Evolutionary conservation across 2,888 invertebrate genomes (phyloP), one percentile per base, ranked within the genome.

Genomic region (Xanthorhoe designata): DNA sequence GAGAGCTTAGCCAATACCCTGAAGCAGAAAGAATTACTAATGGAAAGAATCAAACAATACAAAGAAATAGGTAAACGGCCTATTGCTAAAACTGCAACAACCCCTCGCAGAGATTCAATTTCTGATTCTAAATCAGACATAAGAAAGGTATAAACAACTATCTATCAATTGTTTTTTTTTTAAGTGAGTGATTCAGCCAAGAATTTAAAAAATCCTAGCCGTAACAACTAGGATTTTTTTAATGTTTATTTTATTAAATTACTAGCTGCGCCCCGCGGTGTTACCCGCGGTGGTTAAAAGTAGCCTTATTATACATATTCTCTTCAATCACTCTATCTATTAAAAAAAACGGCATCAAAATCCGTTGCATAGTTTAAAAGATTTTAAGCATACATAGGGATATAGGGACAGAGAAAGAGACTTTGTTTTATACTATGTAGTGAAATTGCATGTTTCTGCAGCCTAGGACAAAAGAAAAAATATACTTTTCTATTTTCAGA

Each of bases 11-110:
- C 93, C 54, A 93, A 93, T 70, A 93, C 93, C 13, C 75, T 93
- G 18, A 93, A 92, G 76, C 93, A 93, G 70, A 93, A 93, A 70
- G 93, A 93, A 69, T 64, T 92, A 62, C 73, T 93, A 29, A 91
- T 93, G 91, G 92, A 93, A 76, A 88, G 90, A 72, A 93, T 93
- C 76, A 92, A 92, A 75, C 93, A 92, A 70, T 93, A 92, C 72
- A 93, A 93, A 72, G 93, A 93, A 83, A 91, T 92, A 32, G 92
- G 90, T 75, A 93, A 90, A 78, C 86, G 88, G 73, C 92, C 91
- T 24, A 85, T 84, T 68, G 73, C 75, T 4, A 91, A 89, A 77
- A 76, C 84, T 19, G 70, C 84, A 62, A 75, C 85, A 55, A 68
- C 69, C 24, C 67, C 71, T 32, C 85, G 81, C 67, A 86, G 80